phyloP scores from a whole-genome alignment of 2,797 vertebrate species.

The Typhlichthys eigenmanni region DNA sequence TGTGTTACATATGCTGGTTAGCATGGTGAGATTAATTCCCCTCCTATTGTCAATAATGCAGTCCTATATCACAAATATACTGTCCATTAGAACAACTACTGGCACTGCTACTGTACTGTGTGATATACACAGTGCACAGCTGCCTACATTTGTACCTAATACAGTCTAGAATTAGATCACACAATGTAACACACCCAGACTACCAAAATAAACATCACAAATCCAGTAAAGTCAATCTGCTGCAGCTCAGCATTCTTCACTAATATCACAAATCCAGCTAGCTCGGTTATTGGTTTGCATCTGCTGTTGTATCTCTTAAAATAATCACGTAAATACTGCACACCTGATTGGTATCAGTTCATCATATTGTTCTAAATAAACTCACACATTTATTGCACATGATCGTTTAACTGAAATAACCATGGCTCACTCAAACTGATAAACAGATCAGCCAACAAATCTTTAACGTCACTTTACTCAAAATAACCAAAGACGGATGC shows the following conservation, averaged over 20 bases:
- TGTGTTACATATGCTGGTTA: neutral
- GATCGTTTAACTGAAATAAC: constrained; percentile 3
- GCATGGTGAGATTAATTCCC: constrained; percentile 1
- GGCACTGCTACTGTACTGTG: neutral
- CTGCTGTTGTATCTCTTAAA: constrained; percentile 23
- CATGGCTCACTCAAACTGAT: neutral
- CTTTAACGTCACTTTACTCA: neutral
- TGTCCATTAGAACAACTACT: neutral
- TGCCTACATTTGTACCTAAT: neutral
- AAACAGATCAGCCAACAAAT: neutral
- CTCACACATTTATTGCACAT: neutral
- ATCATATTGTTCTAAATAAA: neutral
- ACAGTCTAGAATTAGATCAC: constrained; percentile 3
- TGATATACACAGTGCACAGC: neutral
- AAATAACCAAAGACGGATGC: constrained; percentile 1
- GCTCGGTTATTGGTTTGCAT: constrained; percentile 18
- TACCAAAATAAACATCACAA: neutral
- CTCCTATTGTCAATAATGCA: constrained; percentile 4
- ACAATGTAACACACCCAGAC: constrained; percentile 3
- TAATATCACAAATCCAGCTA: constrained; percentile 15
- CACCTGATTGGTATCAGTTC: constrained; percentile 1
- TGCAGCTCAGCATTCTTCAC: neutral
- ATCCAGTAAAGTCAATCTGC: constrained; percentile 3
- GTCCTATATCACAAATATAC: neutral
- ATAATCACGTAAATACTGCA: constrained; percentile 8